Evolutionary conservation across 2,797 vertebrate species (phyloP).

Genomic region (Falco novaeseelandiae): DNA sequence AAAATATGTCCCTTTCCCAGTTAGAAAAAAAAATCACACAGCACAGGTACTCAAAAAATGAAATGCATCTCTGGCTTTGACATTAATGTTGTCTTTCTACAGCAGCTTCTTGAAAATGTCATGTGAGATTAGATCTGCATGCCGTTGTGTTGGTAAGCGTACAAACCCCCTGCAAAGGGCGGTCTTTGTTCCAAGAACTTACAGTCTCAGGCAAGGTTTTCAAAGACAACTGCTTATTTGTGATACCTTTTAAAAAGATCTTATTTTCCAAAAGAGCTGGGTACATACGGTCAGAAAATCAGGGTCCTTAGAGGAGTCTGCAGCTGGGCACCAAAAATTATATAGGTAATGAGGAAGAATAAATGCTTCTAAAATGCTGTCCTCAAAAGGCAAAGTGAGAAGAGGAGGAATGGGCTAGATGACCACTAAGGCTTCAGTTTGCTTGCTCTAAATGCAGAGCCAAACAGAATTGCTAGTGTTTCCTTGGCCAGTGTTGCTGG

Average conservation of each 20-base stretch:
- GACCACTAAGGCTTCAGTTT: background rate
- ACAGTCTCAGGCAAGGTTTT: background rate
- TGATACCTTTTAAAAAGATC: background rate
- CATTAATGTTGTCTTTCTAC: conserved; percentile 2
- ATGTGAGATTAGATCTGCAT: conserved; percentile 41
- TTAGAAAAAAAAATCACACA: background rate
- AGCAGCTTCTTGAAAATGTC: conserved; percentile 41
- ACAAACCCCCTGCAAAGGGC: background rate
- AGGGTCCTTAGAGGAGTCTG: background rate
- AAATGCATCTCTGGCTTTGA: conserved; percentile 2
- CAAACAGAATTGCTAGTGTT: background rate
- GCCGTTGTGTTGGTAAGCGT: background rate
- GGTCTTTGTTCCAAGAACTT: background rate
- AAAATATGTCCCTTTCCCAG: background rate
- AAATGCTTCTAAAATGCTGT: background rate
- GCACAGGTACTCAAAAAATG: background rate
- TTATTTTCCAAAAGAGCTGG: background rate
- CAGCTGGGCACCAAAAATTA: background rate
- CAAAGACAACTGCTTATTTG: background rate
- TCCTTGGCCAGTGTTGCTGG: background rate
- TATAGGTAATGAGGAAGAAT: background rate
- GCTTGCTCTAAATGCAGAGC: background rate
- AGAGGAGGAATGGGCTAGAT: background rate
- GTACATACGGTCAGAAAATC: background rate
- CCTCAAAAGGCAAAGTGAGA: background rate